Evolutionary conservation across 1,140 invertebrate genomes (phyloP).

Genomic region (Pseudomyrmex cubaensis): DNA sequence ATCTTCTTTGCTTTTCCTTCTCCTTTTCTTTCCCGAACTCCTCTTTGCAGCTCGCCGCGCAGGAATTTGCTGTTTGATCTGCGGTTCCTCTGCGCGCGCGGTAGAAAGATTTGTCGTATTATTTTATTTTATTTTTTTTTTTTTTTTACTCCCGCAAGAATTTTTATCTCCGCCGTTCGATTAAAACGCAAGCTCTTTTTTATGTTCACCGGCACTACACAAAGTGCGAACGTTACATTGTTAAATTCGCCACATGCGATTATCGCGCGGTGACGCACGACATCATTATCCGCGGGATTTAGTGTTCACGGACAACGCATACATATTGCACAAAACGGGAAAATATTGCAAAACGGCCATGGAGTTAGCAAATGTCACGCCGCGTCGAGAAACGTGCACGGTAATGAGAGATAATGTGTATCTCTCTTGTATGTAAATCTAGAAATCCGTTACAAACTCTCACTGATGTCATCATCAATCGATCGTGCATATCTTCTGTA

Average conservation of each 20-base stretch:
- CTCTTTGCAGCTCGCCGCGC: neutral
- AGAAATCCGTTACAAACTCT: neutral
- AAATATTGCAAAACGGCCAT: constrained; percentile 16
- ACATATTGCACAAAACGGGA: neutral
- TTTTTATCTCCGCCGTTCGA: constrained; percentile 27
- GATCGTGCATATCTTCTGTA: neutral
- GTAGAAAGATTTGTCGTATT: neutral
- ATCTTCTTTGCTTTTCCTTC: constrained; percentile 45
- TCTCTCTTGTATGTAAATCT: neutral
- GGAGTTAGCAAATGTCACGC: constrained; percentile 3
- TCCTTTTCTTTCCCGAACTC: constrained; percentile 35
- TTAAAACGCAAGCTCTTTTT: constrained; percentile 54
- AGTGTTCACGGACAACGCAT: constrained; percentile 25
- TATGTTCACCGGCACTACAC: constrained; percentile 18
- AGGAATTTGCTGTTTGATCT: neutral
- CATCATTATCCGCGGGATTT: constrained; percentile 48
- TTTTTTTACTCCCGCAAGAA: neutral
- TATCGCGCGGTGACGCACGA: constrained; percentile 33
- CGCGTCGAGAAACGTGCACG: neutral
- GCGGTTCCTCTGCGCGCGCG: neutral
- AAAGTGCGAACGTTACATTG: constrained; percentile 36
- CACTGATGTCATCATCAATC: neutral
- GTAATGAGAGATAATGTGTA: constrained; percentile 1
- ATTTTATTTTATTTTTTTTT: neutral
- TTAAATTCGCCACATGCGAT: constrained; percentile 34